Evolutionary conservation across 1,140 invertebrate species (phyloP).

Genomic region (Antheraea pernyi): DNA sequence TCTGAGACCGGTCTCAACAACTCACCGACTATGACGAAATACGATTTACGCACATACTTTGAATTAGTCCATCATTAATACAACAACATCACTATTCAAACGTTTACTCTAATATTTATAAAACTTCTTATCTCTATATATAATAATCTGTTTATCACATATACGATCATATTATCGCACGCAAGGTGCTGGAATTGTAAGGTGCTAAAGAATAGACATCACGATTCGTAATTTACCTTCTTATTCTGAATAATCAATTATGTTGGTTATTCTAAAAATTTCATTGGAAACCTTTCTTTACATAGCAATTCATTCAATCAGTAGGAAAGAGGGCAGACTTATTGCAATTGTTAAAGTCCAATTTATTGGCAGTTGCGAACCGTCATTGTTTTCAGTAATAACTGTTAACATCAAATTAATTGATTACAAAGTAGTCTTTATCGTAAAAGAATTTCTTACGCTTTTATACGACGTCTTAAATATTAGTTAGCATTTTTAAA

Average conservation of each 20-base stretch:
- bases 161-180: background rate
- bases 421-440: no score
- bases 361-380: no score
- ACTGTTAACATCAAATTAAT: no score
- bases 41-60: constrained; percentile 29
- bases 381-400: no score
- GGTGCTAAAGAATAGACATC: background rate
- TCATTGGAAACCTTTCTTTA: no score
- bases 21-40: constrained; percentile 43
- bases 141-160: background rate
- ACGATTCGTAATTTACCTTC: background rate
- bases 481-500: no score
- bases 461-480: no score
- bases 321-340: no score
- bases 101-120: background rate
- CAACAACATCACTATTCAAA: background rate
- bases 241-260: background rate
- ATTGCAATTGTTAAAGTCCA: no score
- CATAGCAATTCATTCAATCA: no score
- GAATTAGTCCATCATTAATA: constrained; percentile 1
- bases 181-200: background rate
- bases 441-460: no score
- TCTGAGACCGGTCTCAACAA: constrained; percentile 41
- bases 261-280: no score
- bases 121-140: background rate